Evolutionary conservation across 2,888 invertebrate genomes (phyloP).

Genomic region (Poecilus cupreus): DNA sequence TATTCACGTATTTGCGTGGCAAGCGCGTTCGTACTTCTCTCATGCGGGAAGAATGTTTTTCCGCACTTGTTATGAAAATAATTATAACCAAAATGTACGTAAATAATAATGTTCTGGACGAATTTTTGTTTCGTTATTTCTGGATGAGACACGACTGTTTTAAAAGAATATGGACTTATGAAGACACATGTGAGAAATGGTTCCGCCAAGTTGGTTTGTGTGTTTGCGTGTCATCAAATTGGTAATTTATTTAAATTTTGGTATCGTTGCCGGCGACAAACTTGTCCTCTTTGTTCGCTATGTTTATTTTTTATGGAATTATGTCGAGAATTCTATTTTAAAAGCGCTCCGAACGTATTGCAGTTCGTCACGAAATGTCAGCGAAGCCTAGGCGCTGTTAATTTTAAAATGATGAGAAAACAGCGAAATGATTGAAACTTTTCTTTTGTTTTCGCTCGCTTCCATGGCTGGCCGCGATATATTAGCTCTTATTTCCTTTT

Average conservation of each 20-base stretch:
- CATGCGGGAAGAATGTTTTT: no score
- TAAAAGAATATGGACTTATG: no score
- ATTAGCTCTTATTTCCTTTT: conserved; percentile 2
- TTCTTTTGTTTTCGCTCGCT: conserved; percentile 8
- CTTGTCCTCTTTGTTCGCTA: conserved; percentile 20
- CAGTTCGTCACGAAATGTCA: conserved; percentile 42
- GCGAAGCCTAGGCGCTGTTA: conserved; percentile 14
- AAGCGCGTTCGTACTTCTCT: no score
- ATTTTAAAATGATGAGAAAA: conserved; percentile 46
- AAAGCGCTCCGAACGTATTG: conserved; percentile 40
- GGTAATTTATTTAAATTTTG: conserved; percentile 13
- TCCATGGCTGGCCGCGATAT: conserved; percentile 15
- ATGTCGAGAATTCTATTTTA: conserved; percentile 45
- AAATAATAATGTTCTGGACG: no score
- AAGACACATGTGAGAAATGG: no score
- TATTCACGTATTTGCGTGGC: no score
- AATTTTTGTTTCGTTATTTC: no score
- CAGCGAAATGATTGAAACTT: conserved; percentile 31
- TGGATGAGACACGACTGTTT: no score
- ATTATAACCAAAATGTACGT: no score
- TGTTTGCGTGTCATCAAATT: conserved; percentile 3
- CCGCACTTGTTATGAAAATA: no score
- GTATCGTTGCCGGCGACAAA: not conserved
- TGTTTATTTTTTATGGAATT: conserved; percentile 38
- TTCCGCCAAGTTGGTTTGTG: not conserved